Base-by-base conservation (phyloP, 2,888 invertebrate species). In the Pyrocoelia pectoralis region DNA sequence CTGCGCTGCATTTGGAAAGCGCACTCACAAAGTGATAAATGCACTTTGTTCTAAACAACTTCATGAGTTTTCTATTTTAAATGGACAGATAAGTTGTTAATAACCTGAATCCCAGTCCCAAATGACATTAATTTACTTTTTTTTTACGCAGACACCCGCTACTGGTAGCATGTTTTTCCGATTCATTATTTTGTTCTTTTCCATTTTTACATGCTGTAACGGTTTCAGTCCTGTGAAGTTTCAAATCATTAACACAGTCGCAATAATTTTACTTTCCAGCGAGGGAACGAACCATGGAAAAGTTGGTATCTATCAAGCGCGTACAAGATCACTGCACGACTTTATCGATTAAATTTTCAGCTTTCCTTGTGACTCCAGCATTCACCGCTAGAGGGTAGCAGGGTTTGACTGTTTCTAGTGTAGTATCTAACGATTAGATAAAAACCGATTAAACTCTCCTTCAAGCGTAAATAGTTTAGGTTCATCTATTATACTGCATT, bases 1-100 rank as follows among this genome's bases (percentile, higher is more conserved):
- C 79, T 79, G 79, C 79, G 79, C 79, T 74, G 71, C 72, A 69
- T 73, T 69, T 70, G 72, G 73, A 73, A 33, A 46, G 61, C 61
- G 49, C 49, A 58, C 41, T 62, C 52, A 59, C 41, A 53, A 53
- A 43, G 29, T 43, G 38, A 29, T 29, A 48, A 53, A 62, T 33
- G 9, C 33, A 55, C 28, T 24, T 24, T 41, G 28, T n/a, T 60
- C 24, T n/a, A n/a, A n/a, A n/a, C n/a, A n/a, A n/a, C 3, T 24
- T 24, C 24, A 24, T 3, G 24, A 24, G 24, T 24, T n/a, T n/a
- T n/a, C n/a, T n/a, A n/a, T n/a, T n/a, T n/a, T n/a, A n/a, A n/a
- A n/a, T n/a, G n/a, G n/a, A n/a, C n/a, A n/a, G n/a, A n/a, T n/a
- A n/a, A n/a, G n/a, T n/a, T n/a, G n/a, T n/a, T n/a, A n/a, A n/a